Percentiles rank a stretch among this genome's conserved stretches.
Conservation (phyloP, 2,113 vertebrate genomes). For the Vulpes lagopus region DNA sequence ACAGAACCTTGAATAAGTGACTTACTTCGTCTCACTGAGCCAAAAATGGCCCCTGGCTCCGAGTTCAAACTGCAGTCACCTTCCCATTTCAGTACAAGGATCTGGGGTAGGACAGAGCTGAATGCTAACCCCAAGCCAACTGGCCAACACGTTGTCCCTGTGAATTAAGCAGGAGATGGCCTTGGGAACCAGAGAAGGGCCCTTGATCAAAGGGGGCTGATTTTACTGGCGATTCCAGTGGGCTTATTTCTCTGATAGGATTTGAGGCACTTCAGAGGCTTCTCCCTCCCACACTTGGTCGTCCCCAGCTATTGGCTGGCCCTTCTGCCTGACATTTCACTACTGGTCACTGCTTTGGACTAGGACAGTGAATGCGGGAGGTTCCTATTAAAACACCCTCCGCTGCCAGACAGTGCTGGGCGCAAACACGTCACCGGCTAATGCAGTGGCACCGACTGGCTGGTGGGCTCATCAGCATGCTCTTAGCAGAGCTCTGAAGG, state of each 20-base stretch:
- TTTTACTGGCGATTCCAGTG: background rate
- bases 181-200: background rate
- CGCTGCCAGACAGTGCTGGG: background rate
- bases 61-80: background rate
- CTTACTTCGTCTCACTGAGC: background rate
- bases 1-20: background rate
- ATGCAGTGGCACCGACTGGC: background rate
- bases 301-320: background rate
- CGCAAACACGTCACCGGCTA: fast-evolving
- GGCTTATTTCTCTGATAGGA: background rate
- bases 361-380: background rate
- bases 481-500: background rate
- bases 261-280: background rate
- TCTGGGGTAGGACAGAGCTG: background rate
- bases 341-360: background rate
- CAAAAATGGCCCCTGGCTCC: background rate
- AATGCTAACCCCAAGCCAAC: background rate
- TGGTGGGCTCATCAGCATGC: fast-evolving
- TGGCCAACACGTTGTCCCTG: background rate
- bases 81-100: background rate
- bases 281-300: background rate
- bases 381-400: background rate
- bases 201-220: background rate
- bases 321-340: too few species aligned
- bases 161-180: background rate